phyloP scores from a whole-genome alignment of 2,888 invertebrate species.

The Mallateleia sp. region DNA sequence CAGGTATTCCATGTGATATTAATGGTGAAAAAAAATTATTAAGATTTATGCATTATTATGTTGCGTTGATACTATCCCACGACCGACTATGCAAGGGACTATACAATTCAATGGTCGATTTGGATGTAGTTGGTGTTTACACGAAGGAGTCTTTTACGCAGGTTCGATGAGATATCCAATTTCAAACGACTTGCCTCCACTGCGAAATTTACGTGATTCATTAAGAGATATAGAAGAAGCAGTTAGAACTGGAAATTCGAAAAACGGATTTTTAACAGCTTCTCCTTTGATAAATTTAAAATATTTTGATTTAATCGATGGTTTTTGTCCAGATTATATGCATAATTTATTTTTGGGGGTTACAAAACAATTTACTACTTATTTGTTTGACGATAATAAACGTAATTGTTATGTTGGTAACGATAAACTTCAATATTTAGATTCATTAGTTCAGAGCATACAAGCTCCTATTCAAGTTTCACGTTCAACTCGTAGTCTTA shows the following conservation, averaged over 20 bases:
- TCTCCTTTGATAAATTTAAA: not conserved
- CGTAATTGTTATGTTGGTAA: not conserved
- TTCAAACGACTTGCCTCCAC: not conserved
- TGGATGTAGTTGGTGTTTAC: not conserved
- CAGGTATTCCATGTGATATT: too few species aligned
- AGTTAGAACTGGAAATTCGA: not conserved
- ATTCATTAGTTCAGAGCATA: not conserved
- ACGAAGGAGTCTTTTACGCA: not conserved
- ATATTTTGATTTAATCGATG: not conserved
- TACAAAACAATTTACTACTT: not conserved
- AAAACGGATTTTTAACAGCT: not conserved
- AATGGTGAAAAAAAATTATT: too few species aligned
- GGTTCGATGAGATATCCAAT: not conserved
- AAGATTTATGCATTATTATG: too few species aligned
- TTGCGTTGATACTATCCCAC: not conserved
- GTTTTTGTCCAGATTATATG: not conserved
- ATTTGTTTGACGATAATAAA: not conserved
- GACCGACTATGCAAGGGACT: not conserved
- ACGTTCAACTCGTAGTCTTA: not conserved
- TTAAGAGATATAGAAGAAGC: not conserved
- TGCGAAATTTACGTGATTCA: not conserved
- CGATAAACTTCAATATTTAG: not conserved
- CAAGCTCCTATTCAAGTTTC: not conserved
- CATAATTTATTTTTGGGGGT: not conserved
- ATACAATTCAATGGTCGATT: not conserved